Conservation (phyloP, 2,888 invertebrate species). For the Steinernema carpocapsae region DNA sequence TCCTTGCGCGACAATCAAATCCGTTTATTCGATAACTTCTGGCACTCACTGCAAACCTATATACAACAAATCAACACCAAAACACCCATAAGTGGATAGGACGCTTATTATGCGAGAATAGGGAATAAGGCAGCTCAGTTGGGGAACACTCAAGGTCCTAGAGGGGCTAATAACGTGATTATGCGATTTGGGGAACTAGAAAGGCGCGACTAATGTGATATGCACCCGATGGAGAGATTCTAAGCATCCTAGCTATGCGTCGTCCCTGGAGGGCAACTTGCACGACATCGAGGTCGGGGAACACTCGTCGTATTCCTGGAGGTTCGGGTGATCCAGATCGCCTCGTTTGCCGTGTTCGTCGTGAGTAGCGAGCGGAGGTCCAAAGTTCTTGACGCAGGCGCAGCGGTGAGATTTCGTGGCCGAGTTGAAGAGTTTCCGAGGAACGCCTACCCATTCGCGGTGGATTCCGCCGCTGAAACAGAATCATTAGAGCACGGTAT, state of each 20-base stretch:
- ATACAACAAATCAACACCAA: background rate
- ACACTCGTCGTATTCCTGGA: slow-evolving; percentile 69
- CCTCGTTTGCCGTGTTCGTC: slow-evolving; percentile 65
- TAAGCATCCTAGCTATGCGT: background rate
- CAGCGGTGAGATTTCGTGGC: slow-evolving; percentile 75
- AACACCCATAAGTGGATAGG: background rate
- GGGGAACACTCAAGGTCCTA: background rate
- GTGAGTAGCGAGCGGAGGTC: slow-evolving; percentile 47
- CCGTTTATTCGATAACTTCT: background rate
- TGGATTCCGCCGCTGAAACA: slow-evolving; percentile 83
- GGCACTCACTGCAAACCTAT: slow-evolving; percentile 2
- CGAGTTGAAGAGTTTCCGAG: slow-evolving; percentile 81
- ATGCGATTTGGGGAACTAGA: background rate
- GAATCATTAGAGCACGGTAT: background rate
- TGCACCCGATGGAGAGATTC: background rate
- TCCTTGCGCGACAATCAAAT: slow-evolving; percentile 5
- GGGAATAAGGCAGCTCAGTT: background rate
- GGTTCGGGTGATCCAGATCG: slow-evolving; percentile 71
- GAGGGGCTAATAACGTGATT: background rate
- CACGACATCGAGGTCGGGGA: slow-evolving; percentile 64
- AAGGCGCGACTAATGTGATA: background rate
- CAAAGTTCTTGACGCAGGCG: slow-evolving; percentile 78
- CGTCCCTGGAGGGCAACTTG: slow-evolving; percentile 45
- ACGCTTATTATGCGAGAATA: background rate
- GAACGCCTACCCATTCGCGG: slow-evolving; percentile 87